Percentiles rank a stretch among this genome's conserved stretches.
Evolutionary conservation across 2,888 invertebrate species (phyloP).

Genomic region (Syrphus vitripennis): DNA sequence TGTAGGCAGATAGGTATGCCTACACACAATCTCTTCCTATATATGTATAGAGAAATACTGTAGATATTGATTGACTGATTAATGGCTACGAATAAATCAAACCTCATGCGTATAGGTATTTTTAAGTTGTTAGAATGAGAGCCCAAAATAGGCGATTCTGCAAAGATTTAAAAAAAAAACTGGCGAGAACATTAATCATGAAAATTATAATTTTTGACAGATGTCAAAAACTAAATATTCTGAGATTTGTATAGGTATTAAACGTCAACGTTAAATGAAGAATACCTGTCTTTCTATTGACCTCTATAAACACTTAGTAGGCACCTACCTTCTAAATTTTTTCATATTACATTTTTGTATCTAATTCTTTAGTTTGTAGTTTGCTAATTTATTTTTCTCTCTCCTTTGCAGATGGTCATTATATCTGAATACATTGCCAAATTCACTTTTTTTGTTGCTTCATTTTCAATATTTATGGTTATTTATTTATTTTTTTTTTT

Average conservation of each 20-base stretch:
- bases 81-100: neutral
- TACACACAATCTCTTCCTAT: neutral
- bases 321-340: too few relatives aligned
- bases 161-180: neutral
- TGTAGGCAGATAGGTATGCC: neutral
- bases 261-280: neutral
- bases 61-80: neutral
- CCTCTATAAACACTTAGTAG: constrained; percentile 26
- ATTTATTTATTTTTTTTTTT: neutral
- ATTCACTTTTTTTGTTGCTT: constrained; percentile 1
- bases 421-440: neutral
- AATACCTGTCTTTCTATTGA: neutral
- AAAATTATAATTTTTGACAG: constrained; percentile 29
- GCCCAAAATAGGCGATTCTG: neutral
- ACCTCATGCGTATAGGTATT: neutral
- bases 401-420: neutral
- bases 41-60: neutral
- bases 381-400: neutral
- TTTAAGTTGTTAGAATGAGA: neutral
- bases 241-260: neutral
- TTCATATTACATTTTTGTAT: neutral
- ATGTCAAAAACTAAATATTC: neutral
- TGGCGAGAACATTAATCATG: neutral
- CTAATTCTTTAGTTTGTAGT: neutral
- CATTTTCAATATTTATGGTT: neutral